Base-by-base conservation (phyloP, 2,888 invertebrate genomes). In the Temnothorax rugatulus region DNA sequence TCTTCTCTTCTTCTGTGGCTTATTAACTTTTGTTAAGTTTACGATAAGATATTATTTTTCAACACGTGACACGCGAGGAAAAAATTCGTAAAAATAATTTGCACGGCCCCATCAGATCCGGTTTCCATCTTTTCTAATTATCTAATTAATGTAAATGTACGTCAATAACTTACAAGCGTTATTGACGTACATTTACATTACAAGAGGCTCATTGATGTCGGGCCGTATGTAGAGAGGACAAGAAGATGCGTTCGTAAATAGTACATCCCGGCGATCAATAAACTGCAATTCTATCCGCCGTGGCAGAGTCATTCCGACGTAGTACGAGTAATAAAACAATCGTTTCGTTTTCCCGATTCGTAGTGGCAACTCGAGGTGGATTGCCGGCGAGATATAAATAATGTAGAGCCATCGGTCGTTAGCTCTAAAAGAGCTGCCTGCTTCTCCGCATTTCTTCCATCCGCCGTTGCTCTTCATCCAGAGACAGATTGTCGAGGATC, bases 361-460 rank as follows among this genome's bases (percentile, higher is more conserved):
- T 84, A 87, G 83, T 54, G 57, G 85, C 68, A 84, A 74, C 83
- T 86, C 85, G 84, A 86, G 52, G 83, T 82, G 74, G 68, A 85
- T 86, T 74, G 85, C 61, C 79, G 59, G 52, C 77, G 71, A 57
- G 61, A 83, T 90, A 90, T 90, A 91, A 90, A 90, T 90, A 91
- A 91, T 91, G 90, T 88, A 90, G 86, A 90, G 82, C 83, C 85
- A 86, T 87, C 84, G 86, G 90, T 91, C 91, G 89, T 90, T 90
- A 91, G 85, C 82, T 89, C 85, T 88, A 85, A 89, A 91, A 90
- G 88, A 88, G 85, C 85, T 86, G 79, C 82, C 82, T 77, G 82
- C 73, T 69, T 66, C 81, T 79, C 73, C 87, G 82, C 84, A 82
- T 84, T 86, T 87, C 84, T 79, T 81, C 69, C 66, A 79, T 47